Percentiles rank a stretch among this genome's conserved stretches.
These are phyloP conservation scores for Agelas oroides DNA, from an alignment of 37 sponge, comb jelly and placozoan genomes.

Conservation along the genomic window DNA sequence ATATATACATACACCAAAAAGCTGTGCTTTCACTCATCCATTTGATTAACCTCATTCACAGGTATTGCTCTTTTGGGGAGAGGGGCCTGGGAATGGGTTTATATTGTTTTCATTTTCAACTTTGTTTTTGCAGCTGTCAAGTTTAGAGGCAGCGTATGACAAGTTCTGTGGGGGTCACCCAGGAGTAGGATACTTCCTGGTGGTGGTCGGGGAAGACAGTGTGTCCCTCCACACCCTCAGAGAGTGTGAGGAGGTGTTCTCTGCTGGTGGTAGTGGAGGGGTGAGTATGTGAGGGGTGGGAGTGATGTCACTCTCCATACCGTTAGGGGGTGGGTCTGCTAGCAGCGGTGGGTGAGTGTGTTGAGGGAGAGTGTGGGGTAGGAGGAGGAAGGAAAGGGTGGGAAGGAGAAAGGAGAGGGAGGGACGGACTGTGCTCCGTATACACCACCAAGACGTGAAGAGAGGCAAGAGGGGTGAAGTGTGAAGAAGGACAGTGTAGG, in stretches of 20 bases:
- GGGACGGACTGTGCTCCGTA: too few relatives aligned
- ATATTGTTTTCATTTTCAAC: not conserved
- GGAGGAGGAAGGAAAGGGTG: not conserved
- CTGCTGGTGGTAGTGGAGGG: not conserved
- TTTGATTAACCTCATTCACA: too few relatives aligned
- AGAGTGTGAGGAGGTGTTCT: conserved; percentile 4
- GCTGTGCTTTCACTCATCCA: too few relatives aligned
- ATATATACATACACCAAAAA: not conserved
- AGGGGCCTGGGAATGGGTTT: too few relatives aligned
- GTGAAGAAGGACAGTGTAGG: too few relatives aligned
- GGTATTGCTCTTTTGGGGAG: too few relatives aligned
- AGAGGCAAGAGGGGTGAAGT: too few relatives aligned
- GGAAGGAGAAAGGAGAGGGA: too few relatives aligned
- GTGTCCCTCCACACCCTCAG: conserved; percentile 9
- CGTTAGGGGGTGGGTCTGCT: too few relatives aligned
- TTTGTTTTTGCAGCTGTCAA: conserved; percentile 7
- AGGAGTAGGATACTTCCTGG: conserved; percentile 53
- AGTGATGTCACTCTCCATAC: too few relatives aligned
- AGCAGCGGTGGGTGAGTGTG: not conserved
- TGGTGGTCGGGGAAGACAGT: conserved; percentile 13
- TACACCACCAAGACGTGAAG: too few relatives aligned
- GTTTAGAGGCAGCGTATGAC: conserved; percentile 26
- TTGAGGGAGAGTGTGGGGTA: not conserved
- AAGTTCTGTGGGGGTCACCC: conserved; percentile 22
- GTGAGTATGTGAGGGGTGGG: not conserved